Evolutionary conservation across 2,797 vertebrate genomes (phyloP).

Genomic region (Poecile montanus): DNA sequence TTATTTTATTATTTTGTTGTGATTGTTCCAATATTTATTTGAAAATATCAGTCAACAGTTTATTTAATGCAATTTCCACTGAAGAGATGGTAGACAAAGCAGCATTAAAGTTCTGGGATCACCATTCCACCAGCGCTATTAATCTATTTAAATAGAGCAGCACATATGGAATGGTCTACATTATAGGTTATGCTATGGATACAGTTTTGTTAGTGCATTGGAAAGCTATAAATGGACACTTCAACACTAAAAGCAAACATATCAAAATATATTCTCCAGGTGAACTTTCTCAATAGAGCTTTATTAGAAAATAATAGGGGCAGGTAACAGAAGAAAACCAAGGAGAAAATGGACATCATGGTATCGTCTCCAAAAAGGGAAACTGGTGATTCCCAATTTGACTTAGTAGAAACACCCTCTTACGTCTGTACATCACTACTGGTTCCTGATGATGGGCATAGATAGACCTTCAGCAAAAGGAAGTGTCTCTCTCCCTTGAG

Average conservation of each 20-base stretch:
- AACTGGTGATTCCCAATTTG: background rate
- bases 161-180: background rate
- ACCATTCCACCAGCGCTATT: background rate
- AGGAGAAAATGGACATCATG: background rate
- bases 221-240: background rate
- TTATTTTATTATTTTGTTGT: background rate
- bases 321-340: background rate
- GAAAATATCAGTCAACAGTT: background rate
- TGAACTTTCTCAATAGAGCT: constrained; percentile 6
- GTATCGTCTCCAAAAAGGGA: background rate
- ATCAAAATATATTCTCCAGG: constrained; percentile 6
- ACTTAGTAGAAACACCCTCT: background rate
- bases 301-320: background rate
- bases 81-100: background rate
- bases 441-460: background rate
- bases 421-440: background rate
- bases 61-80: background rate
- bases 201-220: background rate
- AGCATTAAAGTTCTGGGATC: background rate
- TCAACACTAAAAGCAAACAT: background rate
- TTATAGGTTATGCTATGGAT: background rate
- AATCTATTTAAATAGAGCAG: background rate
- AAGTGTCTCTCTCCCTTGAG: background rate
- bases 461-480: background rate
- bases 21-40: background rate